These are phyloP conservation scores for Protobothrops flavoviridis DNA, from an alignment of 2,113 vertebrate species.

Conservation along the genomic window DNA sequence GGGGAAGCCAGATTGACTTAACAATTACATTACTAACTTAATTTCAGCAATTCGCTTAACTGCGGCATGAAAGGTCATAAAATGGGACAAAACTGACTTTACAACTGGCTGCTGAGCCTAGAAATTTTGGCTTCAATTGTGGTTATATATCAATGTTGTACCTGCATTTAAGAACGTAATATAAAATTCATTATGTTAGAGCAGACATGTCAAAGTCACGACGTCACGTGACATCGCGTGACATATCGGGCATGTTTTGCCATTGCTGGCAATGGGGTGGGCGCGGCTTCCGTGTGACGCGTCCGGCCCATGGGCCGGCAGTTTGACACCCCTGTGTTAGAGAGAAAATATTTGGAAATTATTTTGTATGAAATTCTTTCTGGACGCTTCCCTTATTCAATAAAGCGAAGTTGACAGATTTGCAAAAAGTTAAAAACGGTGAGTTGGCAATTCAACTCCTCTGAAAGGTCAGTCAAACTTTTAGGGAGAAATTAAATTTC, in stretches of 20 bases:
- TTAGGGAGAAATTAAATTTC: neutral
- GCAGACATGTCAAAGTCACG: too few relatives aligned
- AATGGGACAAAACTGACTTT: neutral
- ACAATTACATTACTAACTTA: neutral
- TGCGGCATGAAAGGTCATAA: neutral
- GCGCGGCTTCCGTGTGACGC: too few relatives aligned
- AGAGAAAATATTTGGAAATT: neutral
- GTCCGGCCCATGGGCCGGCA: too few relatives aligned
- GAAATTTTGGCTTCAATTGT: neutral
- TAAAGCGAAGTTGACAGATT: neutral
- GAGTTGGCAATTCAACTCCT: neutral
- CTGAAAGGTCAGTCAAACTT: neutral
- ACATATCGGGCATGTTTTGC: too few relatives aligned
- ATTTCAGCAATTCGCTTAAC: neutral
- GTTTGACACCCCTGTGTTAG: too few relatives aligned
- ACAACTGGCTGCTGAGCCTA: neutral
- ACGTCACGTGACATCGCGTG: too few relatives aligned
- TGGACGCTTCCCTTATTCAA: neutral
- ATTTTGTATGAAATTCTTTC: neutral
- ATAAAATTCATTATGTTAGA: neutral
- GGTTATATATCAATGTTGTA: neutral
- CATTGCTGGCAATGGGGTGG: too few relatives aligned
- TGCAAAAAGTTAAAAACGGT: neutral
- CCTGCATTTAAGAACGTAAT: neutral
- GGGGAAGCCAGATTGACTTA: neutral